phyloP scores from a whole-genome alignment of 2,888 invertebrate genomes.

The Drosophila aldrichi region DNA sequence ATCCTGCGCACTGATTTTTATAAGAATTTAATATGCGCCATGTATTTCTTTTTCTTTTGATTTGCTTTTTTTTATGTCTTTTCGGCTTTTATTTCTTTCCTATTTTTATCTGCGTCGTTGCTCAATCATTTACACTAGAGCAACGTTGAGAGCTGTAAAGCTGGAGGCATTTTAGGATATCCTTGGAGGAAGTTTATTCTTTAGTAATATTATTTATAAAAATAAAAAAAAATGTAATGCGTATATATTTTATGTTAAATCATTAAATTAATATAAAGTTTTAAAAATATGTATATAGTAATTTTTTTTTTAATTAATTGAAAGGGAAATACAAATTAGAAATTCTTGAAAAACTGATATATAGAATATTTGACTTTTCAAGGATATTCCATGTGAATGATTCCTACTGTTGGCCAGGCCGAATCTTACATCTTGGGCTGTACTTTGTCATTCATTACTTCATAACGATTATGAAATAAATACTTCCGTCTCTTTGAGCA shows the following conservation, averaged over 20 bases:
- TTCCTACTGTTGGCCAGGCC: conserved; percentile 1
- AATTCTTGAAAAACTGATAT: no score
- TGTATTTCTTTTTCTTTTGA: conserved; percentile 41
- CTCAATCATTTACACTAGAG: conserved; percentile 49
- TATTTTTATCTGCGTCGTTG: conserved; percentile 33
- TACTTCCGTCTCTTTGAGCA: conserved; percentile 70
- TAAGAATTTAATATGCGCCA: conserved; percentile 79
- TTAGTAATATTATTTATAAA: no score
- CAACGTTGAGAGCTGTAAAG: not conserved
- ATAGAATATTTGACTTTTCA: not conserved
- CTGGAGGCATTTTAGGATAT: not conserved
- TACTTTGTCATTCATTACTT: conserved; percentile 68
- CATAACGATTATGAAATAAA: conserved; percentile 76
- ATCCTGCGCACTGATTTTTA: conserved; percentile 64
- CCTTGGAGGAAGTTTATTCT: not conserved
- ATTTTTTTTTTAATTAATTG: no score
- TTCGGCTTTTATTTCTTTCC: conserved; percentile 45
- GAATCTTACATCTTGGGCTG: conserved; percentile 21
- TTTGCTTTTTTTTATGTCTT: conserved; percentile 31
- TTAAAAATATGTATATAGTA: no score
- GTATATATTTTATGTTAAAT: no score
- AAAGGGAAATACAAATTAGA: no score
- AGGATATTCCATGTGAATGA: conserved; percentile 39
- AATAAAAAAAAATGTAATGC: no score
- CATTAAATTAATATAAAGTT: no score